These are phyloP conservation scores for Heliocidaris erythrogramma DNA, from an alignment of 35 echinoderm and acorn worm species.

Conservation along the genomic window DNA sequence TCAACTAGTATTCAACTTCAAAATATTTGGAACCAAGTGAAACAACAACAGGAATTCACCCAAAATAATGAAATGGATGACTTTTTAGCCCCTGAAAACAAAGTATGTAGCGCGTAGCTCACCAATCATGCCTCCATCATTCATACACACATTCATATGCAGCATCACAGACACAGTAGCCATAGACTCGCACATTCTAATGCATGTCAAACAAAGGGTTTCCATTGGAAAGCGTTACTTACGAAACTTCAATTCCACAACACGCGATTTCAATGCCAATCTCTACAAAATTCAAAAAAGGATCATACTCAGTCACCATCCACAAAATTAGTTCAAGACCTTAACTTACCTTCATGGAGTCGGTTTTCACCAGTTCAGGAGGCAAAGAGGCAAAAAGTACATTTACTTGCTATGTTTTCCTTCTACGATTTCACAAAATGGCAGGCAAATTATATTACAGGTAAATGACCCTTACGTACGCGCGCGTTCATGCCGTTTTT, in stretches of 20 bases:
- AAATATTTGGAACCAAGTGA: too few species aligned
- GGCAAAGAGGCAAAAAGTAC: neutral
- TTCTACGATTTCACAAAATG: slow-evolving; percentile 27
- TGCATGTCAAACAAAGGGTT: slow-evolving; percentile 26
- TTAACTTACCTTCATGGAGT: slow-evolving; percentile 36
- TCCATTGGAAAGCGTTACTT: slow-evolving; percentile 20
- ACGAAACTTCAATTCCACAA: neutral
- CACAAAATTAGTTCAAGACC: neutral
- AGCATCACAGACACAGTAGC: too few species aligned
- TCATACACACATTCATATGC: too few species aligned
- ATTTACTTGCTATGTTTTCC: slow-evolving; percentile 21
- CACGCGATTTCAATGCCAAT: slow-evolving; percentile 22
- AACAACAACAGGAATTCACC: too few species aligned
- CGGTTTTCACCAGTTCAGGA: slow-evolving; percentile 36
- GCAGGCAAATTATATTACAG: slow-evolving; percentile 13
- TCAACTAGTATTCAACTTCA: too few species aligned
- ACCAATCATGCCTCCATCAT: too few species aligned
- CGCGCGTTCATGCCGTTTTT: neutral
- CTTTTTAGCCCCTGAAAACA: too few species aligned
- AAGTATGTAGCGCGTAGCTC: too few species aligned
- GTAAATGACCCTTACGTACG: slow-evolving; percentile 10
- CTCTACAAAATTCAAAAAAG: neutral
- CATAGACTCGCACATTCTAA: neutral
- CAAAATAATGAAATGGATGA: too few species aligned
- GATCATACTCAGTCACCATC: neutral